phyloP scores from a whole-genome alignment of 2,888 invertebrate genomes.

The Megaustenia siamemsis region DNA sequence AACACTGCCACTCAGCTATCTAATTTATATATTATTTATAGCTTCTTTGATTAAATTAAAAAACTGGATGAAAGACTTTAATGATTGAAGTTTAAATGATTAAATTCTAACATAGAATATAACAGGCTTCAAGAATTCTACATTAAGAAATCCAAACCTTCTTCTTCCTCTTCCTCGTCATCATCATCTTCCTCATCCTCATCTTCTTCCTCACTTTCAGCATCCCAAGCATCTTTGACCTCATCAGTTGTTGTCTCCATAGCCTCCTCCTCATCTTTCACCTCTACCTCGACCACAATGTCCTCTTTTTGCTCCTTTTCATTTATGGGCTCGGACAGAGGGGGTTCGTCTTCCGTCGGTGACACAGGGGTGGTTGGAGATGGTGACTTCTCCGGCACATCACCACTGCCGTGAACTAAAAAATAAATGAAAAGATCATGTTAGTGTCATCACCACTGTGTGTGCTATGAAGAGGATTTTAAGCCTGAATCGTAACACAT shows the following conservation, averaged over 20 bases:
- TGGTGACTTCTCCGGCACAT: conserved; percentile 52
- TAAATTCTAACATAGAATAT: too few relatives aligned
- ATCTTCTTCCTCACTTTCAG: conserved; percentile 77
- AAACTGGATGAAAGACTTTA: too few relatives aligned
- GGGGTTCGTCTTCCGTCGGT: conserved; percentile 58
- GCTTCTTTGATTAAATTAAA: too few relatives aligned
- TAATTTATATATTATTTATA: too few relatives aligned
- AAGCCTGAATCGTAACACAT: too few relatives aligned
- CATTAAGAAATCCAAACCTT: conserved; percentile 1
- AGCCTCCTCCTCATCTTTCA: conserved; percentile 43
- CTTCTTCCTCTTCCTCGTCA: conserved; percentile 78
- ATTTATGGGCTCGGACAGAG: conserved; percentile 27
- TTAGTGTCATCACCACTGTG: too few relatives aligned
- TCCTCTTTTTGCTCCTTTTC: conserved; percentile 55
- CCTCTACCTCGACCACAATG: neutral
- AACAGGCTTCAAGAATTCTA: too few relatives aligned
- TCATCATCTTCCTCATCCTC: conserved; percentile 82
- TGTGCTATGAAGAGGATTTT: too few relatives aligned
- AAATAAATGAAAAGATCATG: neutral
- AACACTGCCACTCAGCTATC: too few relatives aligned
- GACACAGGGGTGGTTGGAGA: conserved; percentile 59
- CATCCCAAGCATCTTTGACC: conserved; percentile 76
- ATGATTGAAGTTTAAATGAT: too few relatives aligned
- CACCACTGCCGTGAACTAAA: conserved; percentile 19
- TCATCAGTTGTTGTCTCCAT: conserved; percentile 58